Base-by-base conservation (phyloP, 2,797 vertebrate species). In the Brachymystax lenok region DNA sequence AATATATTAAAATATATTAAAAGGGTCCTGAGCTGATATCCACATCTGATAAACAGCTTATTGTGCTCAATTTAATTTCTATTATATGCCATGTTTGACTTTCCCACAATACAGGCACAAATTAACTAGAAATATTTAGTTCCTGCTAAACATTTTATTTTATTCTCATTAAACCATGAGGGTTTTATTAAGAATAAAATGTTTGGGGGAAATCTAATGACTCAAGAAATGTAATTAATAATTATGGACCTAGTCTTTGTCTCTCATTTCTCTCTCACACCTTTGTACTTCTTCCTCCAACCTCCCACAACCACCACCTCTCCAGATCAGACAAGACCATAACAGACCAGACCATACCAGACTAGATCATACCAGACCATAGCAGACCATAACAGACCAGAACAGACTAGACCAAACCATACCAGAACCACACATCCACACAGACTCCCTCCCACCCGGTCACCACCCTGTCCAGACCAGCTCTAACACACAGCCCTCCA, bases 1-100 rank as follows among this genome's bases (percentile, higher is more conserved):
- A 89, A 7, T 12, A 84, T 66, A 71, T 86, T 82, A 86, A 85
- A 86, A 80, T 79, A 84, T 66, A 71, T 87, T 84, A 88, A 85
- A 87, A 80, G 79, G 79, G 72, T 69, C 30, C 14, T 21, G 70
- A 64, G 59, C 77, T 13, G 68, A 71, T 73, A 74, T 82, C 78
- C 70, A 80, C 74, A 79, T 30, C 16, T 79, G 24, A 71, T 74
- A 74, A 84, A 82, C 80, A 77, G 86, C 71, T 81, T 80, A 76
- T 64, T 77, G 7, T 24, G 27, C 2, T 67, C 35, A 24, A 1
- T 33, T 54, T 82, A n/a, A 28, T 59, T 30, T 63, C 14, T 75
- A 68, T 59, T 46, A 1, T 16, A 6, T 33, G 27, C 56, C 4
- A 16, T 61, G 69, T 66, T 74, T 50, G 21, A 5, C 69, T 24